These are phyloP conservation scores for Drosophila mauritiana DNA, from an alignment of 1,140 invertebrate genomes.

Conservation along the genomic window DNA sequence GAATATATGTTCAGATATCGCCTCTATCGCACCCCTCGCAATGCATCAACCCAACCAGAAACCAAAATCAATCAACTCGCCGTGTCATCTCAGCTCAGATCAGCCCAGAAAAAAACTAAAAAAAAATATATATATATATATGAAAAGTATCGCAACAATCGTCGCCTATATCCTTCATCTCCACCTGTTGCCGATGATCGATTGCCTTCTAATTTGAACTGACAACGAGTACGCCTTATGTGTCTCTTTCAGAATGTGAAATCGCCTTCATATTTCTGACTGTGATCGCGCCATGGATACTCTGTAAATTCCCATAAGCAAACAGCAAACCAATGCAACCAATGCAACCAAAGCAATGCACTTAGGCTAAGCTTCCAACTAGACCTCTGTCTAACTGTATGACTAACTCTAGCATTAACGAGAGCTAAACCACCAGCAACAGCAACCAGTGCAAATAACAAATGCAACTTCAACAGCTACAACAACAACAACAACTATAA, in stretches of 20 bases:
- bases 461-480: slow-evolving; percentile 37
- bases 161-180: slow-evolving; percentile 48
- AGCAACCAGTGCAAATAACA: slow-evolving; percentile 14
- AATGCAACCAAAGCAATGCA: slow-evolving; percentile 58
- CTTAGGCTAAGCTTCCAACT: slow-evolving; percentile 72
- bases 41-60: slow-evolving; percentile 60
- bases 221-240: slow-evolving; percentile 83
- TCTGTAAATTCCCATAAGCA: slow-evolving; percentile 76
- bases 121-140: slow-evolving; percentile 14
- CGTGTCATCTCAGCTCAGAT: slow-evolving; percentile 41
- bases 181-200: slow-evolving; percentile 75
- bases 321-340: slow-evolving; percentile 33
- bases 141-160: slow-evolving; percentile 29
- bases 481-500: slow-evolving; percentile 49
- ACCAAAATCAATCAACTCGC: slow-evolving; percentile 55
- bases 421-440: slow-evolving; percentile 69
- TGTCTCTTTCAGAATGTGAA: slow-evolving; percentile 85
- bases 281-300: slow-evolving; percentile 83
- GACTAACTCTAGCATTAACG: slow-evolving; percentile 53
- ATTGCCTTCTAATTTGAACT: slow-evolving; percentile 77
- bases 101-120: slow-evolving; percentile 43
- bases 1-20: slow-evolving; percentile 21
- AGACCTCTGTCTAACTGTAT: slow-evolving; percentile 51
- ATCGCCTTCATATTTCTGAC: slow-evolving; percentile 84
- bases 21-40: slow-evolving; percentile 52